Conservation (phyloP, 2,888 invertebrate genomes). For the Rotaria magnacalcarata region DNA sequence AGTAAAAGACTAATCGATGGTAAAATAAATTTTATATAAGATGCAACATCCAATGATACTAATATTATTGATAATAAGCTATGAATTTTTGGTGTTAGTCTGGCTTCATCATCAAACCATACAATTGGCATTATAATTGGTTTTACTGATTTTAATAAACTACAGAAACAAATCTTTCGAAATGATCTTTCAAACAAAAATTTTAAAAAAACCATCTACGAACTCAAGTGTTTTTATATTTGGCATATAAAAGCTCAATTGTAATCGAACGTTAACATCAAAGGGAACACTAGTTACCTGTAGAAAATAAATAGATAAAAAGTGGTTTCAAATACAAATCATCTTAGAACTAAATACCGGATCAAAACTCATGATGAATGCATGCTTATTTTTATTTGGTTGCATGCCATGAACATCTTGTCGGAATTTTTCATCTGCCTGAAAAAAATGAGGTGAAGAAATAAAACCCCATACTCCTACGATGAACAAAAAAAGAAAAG, state of each 20-base stretch:
- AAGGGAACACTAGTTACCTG: constrained; percentile 8
- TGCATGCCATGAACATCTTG: background rate
- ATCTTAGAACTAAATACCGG: background rate
- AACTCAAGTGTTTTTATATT: background rate
- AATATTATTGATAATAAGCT: background rate
- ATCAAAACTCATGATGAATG: constrained; percentile 15
- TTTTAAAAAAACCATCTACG: background rate
- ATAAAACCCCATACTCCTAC: constrained; percentile 15
- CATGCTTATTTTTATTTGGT: background rate
- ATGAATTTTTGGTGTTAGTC: background rate
- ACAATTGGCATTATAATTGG: background rate
- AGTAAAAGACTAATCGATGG: background rate
- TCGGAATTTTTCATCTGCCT: background rate
- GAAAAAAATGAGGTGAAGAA: constrained; percentile 12
- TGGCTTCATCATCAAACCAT: constrained; percentile 14
- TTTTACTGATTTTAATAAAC: background rate
- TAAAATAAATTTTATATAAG: background rate
- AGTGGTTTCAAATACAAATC: no score
- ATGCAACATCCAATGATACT: background rate
- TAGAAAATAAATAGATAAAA: no score
- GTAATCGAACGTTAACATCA: constrained; percentile 23
- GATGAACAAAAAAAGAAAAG: background rate
- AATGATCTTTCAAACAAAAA: background rate
- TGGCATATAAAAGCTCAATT: constrained; percentile 26
- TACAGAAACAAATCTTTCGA: background rate